Base-by-base conservation (phyloP, 2,888 invertebrate genomes). In the Hydrotaea cyrtoneurina region DNA sequence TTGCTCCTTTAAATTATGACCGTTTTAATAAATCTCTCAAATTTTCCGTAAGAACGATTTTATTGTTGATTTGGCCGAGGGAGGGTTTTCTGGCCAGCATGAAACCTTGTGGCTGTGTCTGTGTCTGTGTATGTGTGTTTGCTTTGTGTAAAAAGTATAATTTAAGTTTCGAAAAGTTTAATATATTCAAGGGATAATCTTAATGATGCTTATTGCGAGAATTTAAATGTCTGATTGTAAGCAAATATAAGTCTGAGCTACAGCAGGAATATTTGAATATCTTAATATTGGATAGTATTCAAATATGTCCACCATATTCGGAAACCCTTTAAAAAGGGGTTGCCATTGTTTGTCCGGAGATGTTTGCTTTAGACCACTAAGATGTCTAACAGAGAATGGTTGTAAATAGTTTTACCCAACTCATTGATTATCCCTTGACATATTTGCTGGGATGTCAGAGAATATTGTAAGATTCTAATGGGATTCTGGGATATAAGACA, bases 1-100 rank as follows among this genome's bases (percentile, higher is more conserved):
- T 26, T 59, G 8, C 10, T 23, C 26, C 78, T 83, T 64, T 64
- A 85, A 85, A 77, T 85, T 85, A 85, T 85, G 82, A 74, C 79
- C 82, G 71, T 46, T 71, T 77, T 64, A 80, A 82, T 79, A 85
- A 85, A 85, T 80, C 74, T 62, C n/a, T 15, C 50, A 2, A 2
- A 2, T n/a, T 15, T 2, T 50, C 2, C 2, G 50, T 50, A n/a
- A n/a, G n/a, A 15, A 50, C 50, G 50, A 50, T 50, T 50, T 50
- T 50, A 50, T 50, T 39, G 39, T 39, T 39, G 50, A 64, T 36
- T 43, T n/a, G 36, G 36, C 0, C 15, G 15, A 7, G 36, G 64
- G 17, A 17, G 17, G 26, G 59, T 13, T 21, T 57, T 57, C 10
- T 10, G 23, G 19, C 43, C 11, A 43, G 15, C 10, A 7, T 10